Evolutionary conservation across 2,888 invertebrate genomes (phyloP).

Genomic region (Trichogramma evanescens): DNA sequence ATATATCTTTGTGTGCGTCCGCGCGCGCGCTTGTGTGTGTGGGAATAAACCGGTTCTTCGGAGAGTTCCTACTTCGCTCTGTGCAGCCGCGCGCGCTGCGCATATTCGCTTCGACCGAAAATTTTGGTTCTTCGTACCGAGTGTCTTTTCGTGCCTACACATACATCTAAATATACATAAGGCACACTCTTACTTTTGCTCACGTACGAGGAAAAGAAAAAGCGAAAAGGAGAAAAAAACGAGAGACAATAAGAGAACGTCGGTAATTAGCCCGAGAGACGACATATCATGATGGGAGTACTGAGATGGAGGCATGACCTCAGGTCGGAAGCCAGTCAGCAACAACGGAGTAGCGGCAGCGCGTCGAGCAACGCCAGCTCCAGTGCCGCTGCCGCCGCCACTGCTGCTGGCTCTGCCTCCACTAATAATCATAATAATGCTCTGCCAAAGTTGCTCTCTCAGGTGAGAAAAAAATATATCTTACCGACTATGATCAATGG

Average conservation of each 20-base stretch:
- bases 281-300: conserved; percentile 45
- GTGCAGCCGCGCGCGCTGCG: too few relatives aligned
- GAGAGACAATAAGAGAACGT: background rate
- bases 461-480: conserved; percentile 33
- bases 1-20: too few relatives aligned
- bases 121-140: too few relatives aligned
- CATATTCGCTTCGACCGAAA: too few relatives aligned
- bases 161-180: background rate
- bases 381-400: too few relatives aligned
- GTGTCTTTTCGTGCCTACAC: too few relatives aligned
- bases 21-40: too few relatives aligned
- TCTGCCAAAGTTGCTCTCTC: conserved; percentile 42
- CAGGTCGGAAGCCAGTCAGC: conserved; percentile 44
- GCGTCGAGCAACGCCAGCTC: conserved; percentile 32
- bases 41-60: too few relatives aligned
- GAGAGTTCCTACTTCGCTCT: too few relatives aligned
- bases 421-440: conserved; percentile 30
- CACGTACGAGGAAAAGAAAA: background rate
- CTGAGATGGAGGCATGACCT: conserved; percentile 47
- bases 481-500: background rate
- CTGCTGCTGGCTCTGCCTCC: too few relatives aligned
- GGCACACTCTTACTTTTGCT: background rate
- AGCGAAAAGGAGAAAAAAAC: background rate
- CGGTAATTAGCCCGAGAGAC: background rate
- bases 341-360: conserved; percentile 31